Percentiles rank a stretch among this genome's conserved stretches.
Evolutionary conservation across 2,888 invertebrate genomes (phyloP).

Genomic region (Cenopis cana): DNA sequence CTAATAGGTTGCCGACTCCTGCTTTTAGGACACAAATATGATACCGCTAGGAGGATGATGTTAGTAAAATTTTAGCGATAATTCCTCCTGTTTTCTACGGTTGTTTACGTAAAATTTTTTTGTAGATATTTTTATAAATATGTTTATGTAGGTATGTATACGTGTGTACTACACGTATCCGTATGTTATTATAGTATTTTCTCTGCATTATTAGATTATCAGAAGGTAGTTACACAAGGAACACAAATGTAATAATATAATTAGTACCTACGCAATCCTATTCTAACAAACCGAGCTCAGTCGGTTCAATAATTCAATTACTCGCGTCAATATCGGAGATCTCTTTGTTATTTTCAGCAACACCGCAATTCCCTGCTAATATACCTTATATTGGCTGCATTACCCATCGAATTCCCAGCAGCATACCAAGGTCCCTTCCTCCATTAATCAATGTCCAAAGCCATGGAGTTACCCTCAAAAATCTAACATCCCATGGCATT

Average conservation of each 20-base stretch:
- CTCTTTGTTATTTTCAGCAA: conserved; percentile 20
- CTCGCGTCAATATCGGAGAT: background rate
- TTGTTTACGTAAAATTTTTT: too few relatives aligned
- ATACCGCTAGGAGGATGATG: too few relatives aligned
- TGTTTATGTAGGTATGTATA: too few relatives aligned
- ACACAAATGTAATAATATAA: background rate
- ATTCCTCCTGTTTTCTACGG: too few relatives aligned
- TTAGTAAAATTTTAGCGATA: too few relatives aligned
- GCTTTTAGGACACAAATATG: too few relatives aligned
- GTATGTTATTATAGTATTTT: too few relatives aligned
- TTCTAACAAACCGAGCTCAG: background rate
- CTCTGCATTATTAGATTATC: too few relatives aligned
- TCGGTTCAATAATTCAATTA: background rate
- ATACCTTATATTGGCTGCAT: conserved; percentile 58
- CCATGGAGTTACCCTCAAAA: conserved; percentile 72
- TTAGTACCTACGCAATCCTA: background rate
- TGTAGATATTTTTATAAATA: too few relatives aligned
- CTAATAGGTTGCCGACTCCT: too few relatives aligned
- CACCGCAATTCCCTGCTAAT: conserved; percentile 58
- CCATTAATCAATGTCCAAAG: conserved; percentile 72
- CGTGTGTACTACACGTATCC: too few relatives aligned
- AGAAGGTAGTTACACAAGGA: too few relatives aligned
- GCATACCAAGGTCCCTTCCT: conserved; percentile 48
- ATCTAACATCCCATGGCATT: conserved; percentile 63
- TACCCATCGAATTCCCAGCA: conserved; percentile 52